A percentile compares a stretch with the other conserved stretches of the same genome.
These are phyloP conservation scores for Microcebus lehilahytsara DNA, from an alignment of 2,113 vertebrate genomes.

Conservation along the genomic window DNA sequence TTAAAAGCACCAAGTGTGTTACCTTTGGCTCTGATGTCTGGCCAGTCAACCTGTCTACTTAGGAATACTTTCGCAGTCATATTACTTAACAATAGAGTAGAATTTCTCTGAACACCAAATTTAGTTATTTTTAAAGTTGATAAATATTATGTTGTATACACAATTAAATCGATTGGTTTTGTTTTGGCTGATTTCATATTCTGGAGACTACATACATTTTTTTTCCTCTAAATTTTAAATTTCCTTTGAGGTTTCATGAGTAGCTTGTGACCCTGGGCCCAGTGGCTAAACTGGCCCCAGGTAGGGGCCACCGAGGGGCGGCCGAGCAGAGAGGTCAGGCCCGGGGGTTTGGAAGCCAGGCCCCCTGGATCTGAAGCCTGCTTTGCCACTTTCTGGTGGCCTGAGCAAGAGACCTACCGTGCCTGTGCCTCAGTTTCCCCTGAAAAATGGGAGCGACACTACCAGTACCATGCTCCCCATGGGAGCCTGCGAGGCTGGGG, in stretches of 20 bases:
- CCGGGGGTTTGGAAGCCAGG: fast-evolving
- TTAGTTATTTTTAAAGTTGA: background rate
- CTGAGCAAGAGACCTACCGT: background rate
- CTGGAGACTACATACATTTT: background rate
- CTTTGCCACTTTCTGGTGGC: background rate
- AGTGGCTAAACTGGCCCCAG: background rate
- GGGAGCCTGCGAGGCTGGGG: background rate
- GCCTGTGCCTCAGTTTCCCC: background rate
- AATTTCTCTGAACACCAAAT: background rate
- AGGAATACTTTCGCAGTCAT: background rate
- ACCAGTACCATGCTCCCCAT: fast-evolving
- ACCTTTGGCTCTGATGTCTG: background rate
- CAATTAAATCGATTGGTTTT: background rate
- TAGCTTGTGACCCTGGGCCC: background rate
- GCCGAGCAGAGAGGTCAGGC: background rate
- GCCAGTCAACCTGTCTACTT: background rate
- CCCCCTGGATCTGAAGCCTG: background rate
- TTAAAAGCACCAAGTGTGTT: background rate
- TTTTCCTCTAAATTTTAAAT: background rate
- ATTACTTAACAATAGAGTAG: background rate
- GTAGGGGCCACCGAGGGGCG: background rate
- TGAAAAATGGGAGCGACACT: background rate
- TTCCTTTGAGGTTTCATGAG: background rate
- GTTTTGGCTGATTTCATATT: background rate
- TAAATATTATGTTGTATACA: background rate